Base-by-base conservation (phyloP, 2,888 invertebrate species). In the Dioctria rufipes region DNA sequence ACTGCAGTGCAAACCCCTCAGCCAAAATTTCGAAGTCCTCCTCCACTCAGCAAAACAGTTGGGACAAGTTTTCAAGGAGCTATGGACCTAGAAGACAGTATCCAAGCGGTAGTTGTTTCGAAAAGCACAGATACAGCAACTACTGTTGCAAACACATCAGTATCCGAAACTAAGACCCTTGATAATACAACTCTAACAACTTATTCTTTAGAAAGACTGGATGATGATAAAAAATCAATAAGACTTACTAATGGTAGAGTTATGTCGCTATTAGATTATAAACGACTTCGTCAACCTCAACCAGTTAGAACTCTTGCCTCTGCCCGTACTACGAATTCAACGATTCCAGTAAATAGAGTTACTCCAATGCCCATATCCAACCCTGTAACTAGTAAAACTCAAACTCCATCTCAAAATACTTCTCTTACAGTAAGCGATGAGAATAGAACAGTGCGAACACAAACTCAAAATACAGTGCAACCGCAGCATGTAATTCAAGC, bases 61-160 rank as follows among this genome's bases (percentile, higher is more conserved):
- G 2, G n/a, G 13, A 25, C 13, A 3, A 75, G 60, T 39, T 69
- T 54, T 37, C 58, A 58, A 46, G 37, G 58, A n/a, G 46, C 11
- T 69, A 9, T 46, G 60, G 89, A 89, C 78, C 83, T 89, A 49
- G 89, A 89, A 83, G 89, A 89, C 3, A 87, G 88, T 77, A 88
- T 89, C 49, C 87, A 88, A 82, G 88, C 89, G 0, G 87, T 86
- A 0, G 86, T 88, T 39, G 86, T 89, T 0, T 86, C 88, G 43
- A 88, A 87, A 86, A 54, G 77, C 37, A 69, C 81, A 3, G 66
- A 81, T 86, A 87, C 88, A 85, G 78, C 86, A 86, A 80, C 54
- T 86, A 83, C 86, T 87, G 42, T 13, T 3, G 83, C 87, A 9
- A 84, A 85, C 5, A 46, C 73, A 66, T 46, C 81, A 40, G n/a